A percentile compares a stretch with the other conserved stretches of the same genome.
Conservation (phyloP, 1,140 invertebrate species). For the Stegodyphus dumicola region DNA sequence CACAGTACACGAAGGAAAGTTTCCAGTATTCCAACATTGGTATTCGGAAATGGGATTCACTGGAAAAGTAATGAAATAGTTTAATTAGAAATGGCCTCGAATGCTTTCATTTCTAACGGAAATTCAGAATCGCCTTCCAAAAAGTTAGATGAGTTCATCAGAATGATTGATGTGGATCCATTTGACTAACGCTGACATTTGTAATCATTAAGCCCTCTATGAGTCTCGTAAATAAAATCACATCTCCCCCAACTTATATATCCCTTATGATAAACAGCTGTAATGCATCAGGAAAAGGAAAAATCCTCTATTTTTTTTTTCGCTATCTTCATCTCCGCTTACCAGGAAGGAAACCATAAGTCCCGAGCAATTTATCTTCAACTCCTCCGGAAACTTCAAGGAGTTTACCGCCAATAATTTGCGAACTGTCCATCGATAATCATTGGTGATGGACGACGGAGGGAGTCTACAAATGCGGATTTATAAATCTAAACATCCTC, state of each 20-base stretch:
- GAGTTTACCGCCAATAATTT: slow-evolving; percentile 51
- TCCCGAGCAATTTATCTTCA: slow-evolving; percentile 42
- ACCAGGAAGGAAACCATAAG: slow-evolving; percentile 49
- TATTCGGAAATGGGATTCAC: too few species aligned
- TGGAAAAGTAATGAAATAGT: too few species aligned
- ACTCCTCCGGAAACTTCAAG: slow-evolving; percentile 34
- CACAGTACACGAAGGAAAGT: too few species aligned
- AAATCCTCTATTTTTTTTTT: not conserved
- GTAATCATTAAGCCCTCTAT: slow-evolving; percentile 2
- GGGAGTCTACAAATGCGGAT: slow-evolving; percentile 10
- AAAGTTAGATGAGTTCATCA: too few species aligned
- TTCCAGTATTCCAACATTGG: too few species aligned
- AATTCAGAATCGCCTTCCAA: too few species aligned
- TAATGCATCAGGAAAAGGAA: slow-evolving; percentile 17
- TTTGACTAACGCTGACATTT: too few species aligned
- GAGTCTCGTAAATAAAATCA: slow-evolving; percentile 35
- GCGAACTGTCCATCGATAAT: slow-evolving; percentile 42
- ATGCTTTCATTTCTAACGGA: too few species aligned
- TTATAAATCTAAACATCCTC: slow-evolving; percentile 31
- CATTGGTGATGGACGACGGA: slow-evolving; percentile 36
- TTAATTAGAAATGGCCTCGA: too few species aligned
- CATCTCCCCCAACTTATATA: slow-evolving; percentile 5
- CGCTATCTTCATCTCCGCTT: not conserved
- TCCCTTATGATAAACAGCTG: slow-evolving; percentile 46
- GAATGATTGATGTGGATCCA: too few species aligned